Evolutionary conservation across 1,140 invertebrate species (phyloP).

Genomic region (Orchestia grillus): DNA sequence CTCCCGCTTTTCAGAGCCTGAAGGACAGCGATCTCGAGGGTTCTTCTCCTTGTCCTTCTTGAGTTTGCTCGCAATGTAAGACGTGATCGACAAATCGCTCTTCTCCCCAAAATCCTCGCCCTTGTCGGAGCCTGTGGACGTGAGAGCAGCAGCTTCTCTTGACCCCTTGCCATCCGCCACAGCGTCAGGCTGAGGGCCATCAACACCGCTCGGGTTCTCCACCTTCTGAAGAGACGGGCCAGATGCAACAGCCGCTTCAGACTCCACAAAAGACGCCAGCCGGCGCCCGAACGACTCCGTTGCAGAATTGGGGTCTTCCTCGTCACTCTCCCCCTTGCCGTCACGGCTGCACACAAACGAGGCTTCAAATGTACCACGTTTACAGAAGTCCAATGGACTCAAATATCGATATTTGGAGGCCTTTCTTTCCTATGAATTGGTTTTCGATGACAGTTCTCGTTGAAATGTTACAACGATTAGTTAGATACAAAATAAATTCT

Average conservation of each 20-base stretch:
- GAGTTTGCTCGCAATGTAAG: constrained; percentile 20
- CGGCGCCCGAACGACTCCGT: not conserved
- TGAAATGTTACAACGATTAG: no score
- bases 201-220: not conserved
- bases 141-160: not conserved
- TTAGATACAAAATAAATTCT: no score
- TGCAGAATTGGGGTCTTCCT: constrained; percentile 62
- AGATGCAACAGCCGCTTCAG: not conserved
- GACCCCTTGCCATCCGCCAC: not conserved
- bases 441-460: no score
- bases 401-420: no score
- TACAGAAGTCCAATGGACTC: no score
- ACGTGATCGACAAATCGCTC: constrained; percentile 36
- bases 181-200: not conserved
- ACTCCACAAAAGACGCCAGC: constrained; percentile 24
- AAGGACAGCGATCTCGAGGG: constrained; percentile 4
- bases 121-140: not conserved
- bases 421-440: no score
- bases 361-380: no score
- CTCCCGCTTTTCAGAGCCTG: constrained; percentile 27
- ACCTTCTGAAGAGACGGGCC: not conserved
- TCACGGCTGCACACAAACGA: constrained; percentile 54
- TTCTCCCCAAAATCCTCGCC: not conserved
- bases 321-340: constrained; percentile 66
- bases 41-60: constrained; percentile 34